A percentile compares a stretch with the other conserved stretches of the same genome.
These are phyloP conservation scores for Jaculus jaculus DNA, from an alignment of 2,113 vertebrate species.

Conservation along the genomic window DNA sequence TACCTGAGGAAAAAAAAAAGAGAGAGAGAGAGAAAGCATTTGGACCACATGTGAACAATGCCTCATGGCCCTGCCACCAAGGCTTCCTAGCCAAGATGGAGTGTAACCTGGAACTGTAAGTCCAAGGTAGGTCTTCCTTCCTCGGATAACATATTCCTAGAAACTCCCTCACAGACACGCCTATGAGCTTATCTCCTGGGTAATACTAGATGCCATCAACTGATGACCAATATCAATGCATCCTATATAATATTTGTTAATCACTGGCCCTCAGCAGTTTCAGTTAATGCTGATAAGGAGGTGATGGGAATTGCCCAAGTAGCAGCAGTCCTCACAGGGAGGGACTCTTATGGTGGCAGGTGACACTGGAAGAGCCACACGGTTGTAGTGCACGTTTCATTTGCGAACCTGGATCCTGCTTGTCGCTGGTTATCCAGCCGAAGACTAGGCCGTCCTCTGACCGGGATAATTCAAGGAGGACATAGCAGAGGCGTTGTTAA, in stretches of 20 bases:
- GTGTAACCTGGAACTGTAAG: too few species aligned
- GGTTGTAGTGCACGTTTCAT: not conserved
- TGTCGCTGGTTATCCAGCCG: not conserved
- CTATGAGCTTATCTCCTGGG: too few species aligned
- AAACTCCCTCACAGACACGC: too few species aligned
- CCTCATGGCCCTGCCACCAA: too few species aligned
- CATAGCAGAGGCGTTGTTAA: not conserved
- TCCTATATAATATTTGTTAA: not conserved
- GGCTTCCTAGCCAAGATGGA: too few species aligned
- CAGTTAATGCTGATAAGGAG: not conserved
- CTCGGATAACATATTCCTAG: too few species aligned
- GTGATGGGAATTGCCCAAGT: not conserved
- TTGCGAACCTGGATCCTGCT: not conserved
- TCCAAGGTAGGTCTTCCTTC: too few species aligned
- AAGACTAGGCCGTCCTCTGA: not conserved
- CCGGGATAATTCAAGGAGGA: not conserved
- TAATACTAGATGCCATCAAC: too few species aligned
- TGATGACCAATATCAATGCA: not conserved
- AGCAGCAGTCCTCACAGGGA: not conserved
- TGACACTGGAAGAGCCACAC: not conserved
- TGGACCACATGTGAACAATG: too few species aligned
- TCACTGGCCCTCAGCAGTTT: not conserved
- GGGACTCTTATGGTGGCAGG: not conserved
- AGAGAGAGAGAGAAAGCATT: too few species aligned
- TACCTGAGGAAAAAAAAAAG: too few species aligned